phyloP scores from a whole-genome alignment of 1,140 invertebrate genomes.

The Belonocnema kinseyi region DNA sequence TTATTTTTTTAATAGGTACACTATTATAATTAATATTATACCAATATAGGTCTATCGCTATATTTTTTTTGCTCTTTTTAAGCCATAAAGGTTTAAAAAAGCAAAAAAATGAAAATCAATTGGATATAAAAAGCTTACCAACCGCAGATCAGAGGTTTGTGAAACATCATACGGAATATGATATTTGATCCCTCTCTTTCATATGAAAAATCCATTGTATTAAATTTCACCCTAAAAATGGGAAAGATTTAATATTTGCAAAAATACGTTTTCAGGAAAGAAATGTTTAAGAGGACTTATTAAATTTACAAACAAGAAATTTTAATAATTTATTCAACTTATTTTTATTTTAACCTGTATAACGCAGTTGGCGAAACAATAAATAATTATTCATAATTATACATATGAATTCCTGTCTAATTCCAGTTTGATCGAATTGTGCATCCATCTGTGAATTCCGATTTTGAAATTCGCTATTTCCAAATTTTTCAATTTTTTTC shows the following conservation, averaged over 20 bases:
- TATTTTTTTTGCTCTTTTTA: no score
- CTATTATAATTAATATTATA: no score
- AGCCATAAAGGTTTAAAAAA: no score
- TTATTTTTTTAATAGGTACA: no score
- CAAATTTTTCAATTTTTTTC: no score
- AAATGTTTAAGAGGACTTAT: background rate
- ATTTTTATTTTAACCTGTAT: no score
- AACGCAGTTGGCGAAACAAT: constrained; percentile 12
- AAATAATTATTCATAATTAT: background rate
- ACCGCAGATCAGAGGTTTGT: background rate
- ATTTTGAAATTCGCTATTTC: background rate
- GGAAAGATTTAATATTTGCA: background rate
- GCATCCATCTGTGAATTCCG: no score
- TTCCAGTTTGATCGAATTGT: background rate
- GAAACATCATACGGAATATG: background rate
- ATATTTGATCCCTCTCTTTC: background rate
- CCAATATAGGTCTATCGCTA: no score
- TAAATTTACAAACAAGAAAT: no score
- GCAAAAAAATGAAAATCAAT: background rate
- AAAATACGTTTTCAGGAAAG: background rate
- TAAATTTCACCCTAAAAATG: background rate
- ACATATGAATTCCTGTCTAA: background rate
- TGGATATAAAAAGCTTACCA: background rate
- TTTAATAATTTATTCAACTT: no score
- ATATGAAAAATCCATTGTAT: background rate